Conservation (phyloP, 2,113 vertebrate species). For the Carassius carassius region DNA sequence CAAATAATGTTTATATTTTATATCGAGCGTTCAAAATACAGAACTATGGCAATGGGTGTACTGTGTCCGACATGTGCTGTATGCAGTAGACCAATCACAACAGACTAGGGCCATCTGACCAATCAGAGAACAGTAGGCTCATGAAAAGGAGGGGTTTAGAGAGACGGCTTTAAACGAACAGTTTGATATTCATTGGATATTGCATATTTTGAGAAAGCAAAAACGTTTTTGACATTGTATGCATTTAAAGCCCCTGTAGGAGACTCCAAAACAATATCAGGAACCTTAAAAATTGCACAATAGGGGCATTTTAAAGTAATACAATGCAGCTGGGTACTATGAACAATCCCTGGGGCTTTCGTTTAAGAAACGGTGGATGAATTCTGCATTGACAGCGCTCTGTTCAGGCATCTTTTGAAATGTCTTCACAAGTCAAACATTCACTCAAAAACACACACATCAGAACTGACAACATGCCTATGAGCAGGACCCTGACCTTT, state of each 20-base stretch:
- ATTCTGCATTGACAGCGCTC: neutral
- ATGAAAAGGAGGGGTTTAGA: neutral
- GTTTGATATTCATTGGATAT: neutral
- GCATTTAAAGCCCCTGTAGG: neutral
- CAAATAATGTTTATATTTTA: neutral
- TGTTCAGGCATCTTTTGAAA: neutral
- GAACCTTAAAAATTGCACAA: neutral
- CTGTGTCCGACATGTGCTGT: neutral
- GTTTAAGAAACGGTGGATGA: neutral
- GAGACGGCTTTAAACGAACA: too few relatives aligned
- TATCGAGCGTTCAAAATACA: too few relatives aligned
- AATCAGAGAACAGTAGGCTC: neutral
- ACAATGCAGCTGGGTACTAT: neutral
- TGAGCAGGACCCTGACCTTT: conserved; percentile 34
- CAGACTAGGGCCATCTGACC: neutral
- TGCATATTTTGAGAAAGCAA: neutral
- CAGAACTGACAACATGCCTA: conserved; percentile 2
- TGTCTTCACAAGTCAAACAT: neutral
- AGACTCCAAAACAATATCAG: neutral
- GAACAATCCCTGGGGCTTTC: neutral
- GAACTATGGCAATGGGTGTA: neutral
- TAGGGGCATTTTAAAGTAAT: neutral
- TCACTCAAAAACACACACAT: conserved; percentile 24
- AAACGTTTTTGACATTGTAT: neutral
- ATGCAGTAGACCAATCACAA: neutral